phyloP scores from a whole-genome alignment of 2,113 vertebrate genomes.

The Takifugu bimaculatus region DNA sequence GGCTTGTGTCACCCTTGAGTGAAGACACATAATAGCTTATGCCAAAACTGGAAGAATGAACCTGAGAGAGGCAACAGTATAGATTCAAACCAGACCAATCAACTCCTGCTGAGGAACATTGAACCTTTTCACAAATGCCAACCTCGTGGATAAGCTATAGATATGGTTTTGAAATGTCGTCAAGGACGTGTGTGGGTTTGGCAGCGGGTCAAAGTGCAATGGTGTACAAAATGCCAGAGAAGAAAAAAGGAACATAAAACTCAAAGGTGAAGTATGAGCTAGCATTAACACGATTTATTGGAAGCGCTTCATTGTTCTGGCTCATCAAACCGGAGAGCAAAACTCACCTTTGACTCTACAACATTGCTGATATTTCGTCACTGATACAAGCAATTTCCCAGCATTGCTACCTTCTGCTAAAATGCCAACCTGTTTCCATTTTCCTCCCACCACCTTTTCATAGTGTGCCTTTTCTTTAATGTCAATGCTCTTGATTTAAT shows the following conservation, averaged over 20 bases:
- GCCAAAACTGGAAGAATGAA: not conserved
- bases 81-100: no score
- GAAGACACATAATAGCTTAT: not conserved
- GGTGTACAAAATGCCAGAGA: no score
- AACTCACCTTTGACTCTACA: slow-evolving; percentile 8
- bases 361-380: slow-evolving; percentile 19
- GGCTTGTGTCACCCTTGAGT: not conserved
- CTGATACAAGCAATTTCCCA: slow-evolving; percentile 17
- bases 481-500: slow-evolving; percentile 21
- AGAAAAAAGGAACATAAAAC: no score
- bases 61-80: no score
- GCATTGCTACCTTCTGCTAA: slow-evolving; percentile 22
- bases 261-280: no score
- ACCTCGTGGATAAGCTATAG: no score
- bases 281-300: not conserved
- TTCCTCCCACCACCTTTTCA: slow-evolving; percentile 3
- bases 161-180: no score
- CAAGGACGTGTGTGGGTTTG: no score
- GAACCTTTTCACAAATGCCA: no score
- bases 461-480: slow-evolving; percentile 13
- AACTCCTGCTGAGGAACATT: no score
- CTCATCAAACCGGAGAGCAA: not conserved
- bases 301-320: not conserved
- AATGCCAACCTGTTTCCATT: slow-evolving; percentile 23
- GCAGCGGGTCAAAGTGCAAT: no score